These are phyloP conservation scores for Poeciliopsis occidentalis DNA, from an alignment of 2,113 vertebrate genomes.

Conservation along the genomic window DNA sequence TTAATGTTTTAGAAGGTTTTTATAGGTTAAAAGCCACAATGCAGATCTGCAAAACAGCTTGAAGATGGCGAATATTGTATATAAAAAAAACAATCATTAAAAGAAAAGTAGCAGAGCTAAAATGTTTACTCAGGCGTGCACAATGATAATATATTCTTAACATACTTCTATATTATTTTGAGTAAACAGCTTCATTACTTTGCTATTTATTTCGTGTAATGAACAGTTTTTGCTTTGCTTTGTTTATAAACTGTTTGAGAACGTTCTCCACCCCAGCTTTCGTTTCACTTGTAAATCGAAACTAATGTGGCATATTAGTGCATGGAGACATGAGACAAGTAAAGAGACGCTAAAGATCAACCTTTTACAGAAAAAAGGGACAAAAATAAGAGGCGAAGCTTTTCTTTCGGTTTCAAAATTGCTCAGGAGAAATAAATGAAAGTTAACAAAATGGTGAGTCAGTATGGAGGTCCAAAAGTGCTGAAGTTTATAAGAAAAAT, in stretches of 20 bases:
- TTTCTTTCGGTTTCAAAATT: slow-evolving; percentile 47
- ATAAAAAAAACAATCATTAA: no score
- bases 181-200: no score
- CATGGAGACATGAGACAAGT: neutral
- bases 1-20: slow-evolving; percentile 17
- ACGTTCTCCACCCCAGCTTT: slow-evolving; percentile 1
- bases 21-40: neutral
- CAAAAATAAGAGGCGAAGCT: neutral
- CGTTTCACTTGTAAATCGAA: slow-evolving; percentile 41
- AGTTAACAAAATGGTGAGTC: neutral
- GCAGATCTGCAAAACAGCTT: neutral
- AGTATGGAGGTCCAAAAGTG: neutral
- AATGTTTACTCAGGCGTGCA: no score
- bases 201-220: no score
- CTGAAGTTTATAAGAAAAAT: neutral
- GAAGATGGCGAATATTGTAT: no score
- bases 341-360: neutral
- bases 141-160: no score
- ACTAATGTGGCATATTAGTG: neutral
- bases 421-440: slow-evolving; percentile 36
- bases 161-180: no score
- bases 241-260: no score
- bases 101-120: no score
- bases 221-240: no score
- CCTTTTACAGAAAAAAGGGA: neutral